Conservation (phyloP, 2,113 vertebrate species). For the Thalassarche chlororhynchos region DNA sequence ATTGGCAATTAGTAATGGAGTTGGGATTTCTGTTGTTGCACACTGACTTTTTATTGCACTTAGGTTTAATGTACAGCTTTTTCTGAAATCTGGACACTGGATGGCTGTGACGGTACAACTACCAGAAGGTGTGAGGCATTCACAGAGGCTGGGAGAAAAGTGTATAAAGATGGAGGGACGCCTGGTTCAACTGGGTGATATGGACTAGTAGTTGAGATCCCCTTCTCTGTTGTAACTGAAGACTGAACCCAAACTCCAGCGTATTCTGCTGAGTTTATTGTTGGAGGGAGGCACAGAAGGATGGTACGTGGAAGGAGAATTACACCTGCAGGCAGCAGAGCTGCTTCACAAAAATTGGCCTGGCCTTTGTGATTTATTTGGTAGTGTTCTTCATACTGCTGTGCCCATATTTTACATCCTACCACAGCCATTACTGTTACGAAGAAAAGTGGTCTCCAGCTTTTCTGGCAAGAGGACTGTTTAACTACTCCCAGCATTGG, state of each 20-base stretch:
- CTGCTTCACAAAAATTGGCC: neutral
- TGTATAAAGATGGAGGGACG: neutral
- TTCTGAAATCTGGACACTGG: neutral
- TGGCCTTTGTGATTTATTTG: neutral
- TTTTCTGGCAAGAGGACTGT: neutral
- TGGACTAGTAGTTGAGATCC: rapidly evolving
- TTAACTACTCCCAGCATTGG: neutral
- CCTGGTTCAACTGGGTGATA: neutral
- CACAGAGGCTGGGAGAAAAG: neutral
- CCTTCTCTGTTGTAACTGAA: neutral
- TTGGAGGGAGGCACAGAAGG: neutral
- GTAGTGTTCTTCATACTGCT: neutral
- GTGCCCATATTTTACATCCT: neutral
- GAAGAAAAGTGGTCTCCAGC: neutral
- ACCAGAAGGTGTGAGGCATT: neutral
- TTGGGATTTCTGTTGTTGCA: neutral
- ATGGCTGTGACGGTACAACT: neutral
- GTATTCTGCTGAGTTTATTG: neutral
- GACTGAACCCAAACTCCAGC: neutral
- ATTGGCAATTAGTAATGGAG: neutral
- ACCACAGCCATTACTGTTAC: neutral
- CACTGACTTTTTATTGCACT: neutral
- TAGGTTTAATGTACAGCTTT: neutral
- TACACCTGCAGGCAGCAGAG: neutral
- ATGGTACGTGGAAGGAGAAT: neutral